Conservation (phyloP, 2,113 vertebrate genomes). For the Hepsetus odoe region DNA sequence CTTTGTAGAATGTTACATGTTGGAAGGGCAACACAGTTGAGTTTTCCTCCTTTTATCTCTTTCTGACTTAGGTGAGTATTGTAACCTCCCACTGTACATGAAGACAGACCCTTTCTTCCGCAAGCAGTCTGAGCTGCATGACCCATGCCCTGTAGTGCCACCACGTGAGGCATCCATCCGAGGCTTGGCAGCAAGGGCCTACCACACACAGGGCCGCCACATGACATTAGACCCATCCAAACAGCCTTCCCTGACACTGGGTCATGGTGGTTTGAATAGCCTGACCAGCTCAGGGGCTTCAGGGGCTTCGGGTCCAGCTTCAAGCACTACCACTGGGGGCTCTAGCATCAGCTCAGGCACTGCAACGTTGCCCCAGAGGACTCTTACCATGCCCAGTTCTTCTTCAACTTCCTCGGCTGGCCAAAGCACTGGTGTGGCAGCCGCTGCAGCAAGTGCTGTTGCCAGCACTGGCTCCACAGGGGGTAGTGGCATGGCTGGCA, state of each 20-base stretch:
- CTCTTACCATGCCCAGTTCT: slow-evolving; percentile 89
- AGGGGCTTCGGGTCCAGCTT: slow-evolving; percentile 68
- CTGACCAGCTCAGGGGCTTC: slow-evolving; percentile 74
- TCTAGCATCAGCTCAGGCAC: slow-evolving; percentile 77
- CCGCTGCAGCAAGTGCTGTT: slow-evolving; percentile 68
- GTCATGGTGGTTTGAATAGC: slow-evolving; percentile 80
- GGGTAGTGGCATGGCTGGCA: slow-evolving; percentile 71
- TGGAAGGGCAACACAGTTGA: no score
- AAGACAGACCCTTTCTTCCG: slow-evolving; percentile 96
- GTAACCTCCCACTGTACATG: slow-evolving; percentile 95
- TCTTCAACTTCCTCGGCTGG: slow-evolving; percentile 69
- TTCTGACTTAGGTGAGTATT: slow-evolving; percentile 91
- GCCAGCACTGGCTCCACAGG: slow-evolving; percentile 61
- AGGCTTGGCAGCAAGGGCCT: slow-evolving; percentile 85
- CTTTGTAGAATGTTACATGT: no score
- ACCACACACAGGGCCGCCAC: slow-evolving; percentile 91
- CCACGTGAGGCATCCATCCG: slow-evolving; percentile 94
- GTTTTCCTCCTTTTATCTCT: neutral
- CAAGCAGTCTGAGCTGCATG: slow-evolving; percentile 89
- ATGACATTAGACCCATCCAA: slow-evolving; percentile 90
- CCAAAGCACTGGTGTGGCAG: slow-evolving; percentile 72
- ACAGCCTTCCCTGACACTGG: slow-evolving; percentile 85
- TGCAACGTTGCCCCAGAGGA: slow-evolving; percentile 94
- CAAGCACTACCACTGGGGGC: slow-evolving; percentile 57
- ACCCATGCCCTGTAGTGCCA: slow-evolving; percentile 93